These are phyloP conservation scores for Gorsachius magnificus DNA, from an alignment of 2,797 vertebrate species.

Conservation along the genomic window DNA sequence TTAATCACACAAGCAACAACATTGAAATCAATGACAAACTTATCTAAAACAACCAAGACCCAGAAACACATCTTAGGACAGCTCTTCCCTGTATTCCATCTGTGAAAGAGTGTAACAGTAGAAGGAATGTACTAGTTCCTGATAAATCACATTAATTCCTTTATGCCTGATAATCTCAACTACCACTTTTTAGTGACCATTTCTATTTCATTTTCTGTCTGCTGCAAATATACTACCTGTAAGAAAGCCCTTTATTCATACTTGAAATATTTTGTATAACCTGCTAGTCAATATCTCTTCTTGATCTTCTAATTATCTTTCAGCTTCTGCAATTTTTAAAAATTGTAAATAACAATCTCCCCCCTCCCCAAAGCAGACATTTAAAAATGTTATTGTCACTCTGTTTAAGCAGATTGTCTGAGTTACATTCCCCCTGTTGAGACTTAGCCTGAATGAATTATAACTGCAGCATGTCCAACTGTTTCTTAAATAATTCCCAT, in stretches of 20 bases:
- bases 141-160: not conserved
- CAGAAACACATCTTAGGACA: not conserved
- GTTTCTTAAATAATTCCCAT: slow-evolving; percentile 71
- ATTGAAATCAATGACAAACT: not conserved
- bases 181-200: not conserved
- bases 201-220: not conserved
- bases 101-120: not conserved
- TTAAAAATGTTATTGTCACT: slow-evolving; percentile 46
- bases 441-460: slow-evolving; percentile 57
- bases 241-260: not conserved
- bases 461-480: slow-evolving; percentile 48
- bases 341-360: not conserved
- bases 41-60: not conserved
- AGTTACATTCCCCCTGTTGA: slow-evolving; percentile 56
- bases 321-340: not conserved
- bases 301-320: slow-evolving; percentile 41
- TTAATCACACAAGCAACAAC: not conserved
- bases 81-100: not conserved
- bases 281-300: not conserved
- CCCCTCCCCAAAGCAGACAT: not conserved
- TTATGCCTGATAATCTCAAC: not conserved
- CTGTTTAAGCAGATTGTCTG: slow-evolving; percentile 17
- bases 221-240: not conserved
- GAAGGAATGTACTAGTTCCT: not conserved
- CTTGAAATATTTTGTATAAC: not conserved